Evolutionary conservation across 2,888 invertebrate species (phyloP), one percentile per base, ranked within the genome.

Genomic region (Thecophora atra): DNA sequence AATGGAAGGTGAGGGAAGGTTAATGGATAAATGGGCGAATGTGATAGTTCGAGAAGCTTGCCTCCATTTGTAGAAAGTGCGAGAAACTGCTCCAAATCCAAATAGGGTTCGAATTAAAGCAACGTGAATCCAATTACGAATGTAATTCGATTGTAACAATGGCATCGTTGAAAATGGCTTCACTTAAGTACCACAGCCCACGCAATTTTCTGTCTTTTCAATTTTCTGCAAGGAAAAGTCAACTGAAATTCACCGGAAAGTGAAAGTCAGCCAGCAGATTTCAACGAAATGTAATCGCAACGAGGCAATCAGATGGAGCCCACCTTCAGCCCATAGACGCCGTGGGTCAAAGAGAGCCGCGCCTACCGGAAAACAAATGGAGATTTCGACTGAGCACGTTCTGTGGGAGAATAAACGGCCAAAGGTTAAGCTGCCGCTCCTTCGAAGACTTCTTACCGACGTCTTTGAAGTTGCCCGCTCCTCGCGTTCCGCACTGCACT

Each of bases 251-350:
- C 15, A 47, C 19, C 24, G 42, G 28, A 68, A 68, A 56, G 58
- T 58, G 58, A 68, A 68, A 68, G 68, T 58, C 26, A 26, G 8
- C 30, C 4, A 21, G 56, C n/a, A 52, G 26, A 58, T 26, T 44
- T 68, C 42, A 68, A 13, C 58, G 19, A 58, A 42, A n/a, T n/a
- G 56, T 15, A 17, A n/a, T 7, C 56, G 42, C n/a, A 24, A 58
- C 44, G 21, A 24, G 56, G 24, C 24, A 42, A 56, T 68, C 19
- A 58, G n/a, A n/a, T n/a, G n/a, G n/a, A n/a, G n/a, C n/a, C n/a
- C n/a, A n/a, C n/a, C n/a, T n/a, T n/a, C n/a, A n/a, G n/a, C n/a
- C n/a, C n/a, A n/a, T n/a, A n/a, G n/a, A n/a, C 26, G 15, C 15
- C 58, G 13, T 17, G 24, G 37, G 37, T 37, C 37, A 37, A 37